Evolutionary conservation across 1,140 invertebrate genomes (phyloP).

Genomic region (Pentalonia nigronervosa): DNA sequence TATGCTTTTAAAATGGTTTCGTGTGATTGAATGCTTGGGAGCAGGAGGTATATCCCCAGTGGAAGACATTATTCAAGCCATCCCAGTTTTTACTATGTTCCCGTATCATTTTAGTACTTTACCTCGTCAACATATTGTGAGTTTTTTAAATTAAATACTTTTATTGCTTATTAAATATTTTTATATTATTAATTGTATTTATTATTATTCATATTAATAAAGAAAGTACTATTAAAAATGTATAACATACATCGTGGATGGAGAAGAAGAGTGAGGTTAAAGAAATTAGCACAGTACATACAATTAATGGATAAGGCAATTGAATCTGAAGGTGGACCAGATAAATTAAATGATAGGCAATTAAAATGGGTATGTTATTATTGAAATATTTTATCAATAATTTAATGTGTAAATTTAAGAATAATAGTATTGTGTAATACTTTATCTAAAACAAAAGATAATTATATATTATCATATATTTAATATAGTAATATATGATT

Average conservation of each 20-base stretch:
- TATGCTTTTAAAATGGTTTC: conserved; percentile 56
- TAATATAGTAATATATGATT: neutral
- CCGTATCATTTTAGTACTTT: conserved; percentile 53
- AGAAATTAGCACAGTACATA: conserved; percentile 53
- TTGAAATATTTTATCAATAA: neutral
- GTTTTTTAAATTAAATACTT: neutral
- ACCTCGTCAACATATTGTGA: conserved; percentile 53
- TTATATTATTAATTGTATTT: neutral
- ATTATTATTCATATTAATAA: neutral
- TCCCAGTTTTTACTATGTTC: conserved; percentile 51
- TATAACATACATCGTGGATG: conserved; percentile 50
- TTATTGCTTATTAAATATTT: neutral
- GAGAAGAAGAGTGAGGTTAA: conserved; percentile 51
- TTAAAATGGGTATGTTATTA: conserved; percentile 51
- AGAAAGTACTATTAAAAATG: conserved; percentile 48
- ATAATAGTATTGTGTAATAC: neutral
- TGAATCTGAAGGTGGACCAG: conserved; percentile 30
- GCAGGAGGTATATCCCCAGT: conserved; percentile 36
- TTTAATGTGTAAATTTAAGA: neutral
- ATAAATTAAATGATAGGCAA: conserved; percentile 45
- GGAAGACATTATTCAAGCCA: conserved; percentile 46
- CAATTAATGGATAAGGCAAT: conserved; percentile 51
- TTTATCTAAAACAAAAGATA: neutral
- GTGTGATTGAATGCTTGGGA: conserved; percentile 51
- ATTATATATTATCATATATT: neutral